Conservation (phyloP, 2,113 vertebrate genomes). For the Leptobrachium ailaonicum region DNA sequence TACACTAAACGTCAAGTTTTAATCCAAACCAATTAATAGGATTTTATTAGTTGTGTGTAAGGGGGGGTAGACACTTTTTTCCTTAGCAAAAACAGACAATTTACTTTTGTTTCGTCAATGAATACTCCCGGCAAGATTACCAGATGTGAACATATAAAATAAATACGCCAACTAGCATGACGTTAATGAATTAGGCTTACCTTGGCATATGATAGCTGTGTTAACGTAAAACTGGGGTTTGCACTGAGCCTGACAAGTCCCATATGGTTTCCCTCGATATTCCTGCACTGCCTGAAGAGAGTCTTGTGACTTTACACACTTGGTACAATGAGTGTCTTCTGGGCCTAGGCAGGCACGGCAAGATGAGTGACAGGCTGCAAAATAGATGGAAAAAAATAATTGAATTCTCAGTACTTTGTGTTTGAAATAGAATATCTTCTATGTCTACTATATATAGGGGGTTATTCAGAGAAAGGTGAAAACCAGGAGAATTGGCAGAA, state of each 20-base stretch:
- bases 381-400: background rate
- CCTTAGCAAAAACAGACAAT: no score
- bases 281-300: conserved; percentile 66
- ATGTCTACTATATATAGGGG: no score
- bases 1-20: no score
- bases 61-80: no score
- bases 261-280: conserved; percentile 45
- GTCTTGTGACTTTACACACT: conserved; percentile 70
- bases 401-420: background rate
- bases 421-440: no score
- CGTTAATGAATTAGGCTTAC: conserved; percentile 60
- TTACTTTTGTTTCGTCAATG: no score
- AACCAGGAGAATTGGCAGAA: no score
- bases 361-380: conserved; percentile 80
- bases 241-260: conserved; percentile 75
- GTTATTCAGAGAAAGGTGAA: no score
- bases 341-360: conserved; percentile 83
- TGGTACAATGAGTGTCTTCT: conserved; percentile 66
- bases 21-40: no score
- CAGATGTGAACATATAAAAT: no score
- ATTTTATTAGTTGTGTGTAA: no score
- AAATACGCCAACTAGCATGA: background rate
- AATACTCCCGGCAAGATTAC: no score
- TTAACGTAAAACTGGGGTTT: conserved; percentile 68
- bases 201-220: conserved; percentile 72